Percentiles rank a stretch among this genome's conserved stretches.
phyloP scores from a whole-genome alignment of 2,113 vertebrate species.

The Callipepla californica region DNA sequence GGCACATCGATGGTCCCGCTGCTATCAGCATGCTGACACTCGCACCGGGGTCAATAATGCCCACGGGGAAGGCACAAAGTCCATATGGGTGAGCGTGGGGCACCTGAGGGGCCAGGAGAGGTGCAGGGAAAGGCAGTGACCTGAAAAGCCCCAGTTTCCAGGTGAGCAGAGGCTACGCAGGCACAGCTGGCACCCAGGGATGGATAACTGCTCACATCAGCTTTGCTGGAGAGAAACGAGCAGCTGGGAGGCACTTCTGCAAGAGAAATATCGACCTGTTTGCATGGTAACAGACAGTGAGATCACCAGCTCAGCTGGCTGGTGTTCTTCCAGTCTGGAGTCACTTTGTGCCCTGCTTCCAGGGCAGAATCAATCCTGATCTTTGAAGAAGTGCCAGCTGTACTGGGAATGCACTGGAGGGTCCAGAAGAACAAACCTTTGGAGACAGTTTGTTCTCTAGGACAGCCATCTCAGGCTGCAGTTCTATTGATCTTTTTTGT shows the following conservation, averaged over 20 bases:
- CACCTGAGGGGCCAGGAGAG: background rate
- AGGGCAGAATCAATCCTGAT: background rate
- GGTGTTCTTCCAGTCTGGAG: background rate
- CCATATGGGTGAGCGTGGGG: rapidly evolving
- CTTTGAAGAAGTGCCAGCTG: background rate
- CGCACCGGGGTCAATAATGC: background rate
- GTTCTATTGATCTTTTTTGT: background rate
- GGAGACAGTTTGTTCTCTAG: background rate
- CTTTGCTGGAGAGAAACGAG: background rate
- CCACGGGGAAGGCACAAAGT: background rate
- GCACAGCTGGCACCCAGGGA: background rate
- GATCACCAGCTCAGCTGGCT: background rate
- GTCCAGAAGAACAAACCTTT: background rate
- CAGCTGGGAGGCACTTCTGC: background rate
- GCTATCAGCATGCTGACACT: rapidly evolving
- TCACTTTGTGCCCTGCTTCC: background rate
- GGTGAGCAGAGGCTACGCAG: rapidly evolving
- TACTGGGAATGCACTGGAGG: background rate
- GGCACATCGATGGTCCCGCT: rapidly evolving
- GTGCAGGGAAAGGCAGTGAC: rapidly evolving
- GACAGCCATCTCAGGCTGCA: background rate
- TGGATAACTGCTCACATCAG: rapidly evolving
- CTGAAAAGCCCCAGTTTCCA: rapidly evolving
- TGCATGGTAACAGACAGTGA: background rate
- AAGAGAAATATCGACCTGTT: background rate